Conservation (phyloP, 2,797 vertebrate genomes). For the Spea hammondii region DNA sequence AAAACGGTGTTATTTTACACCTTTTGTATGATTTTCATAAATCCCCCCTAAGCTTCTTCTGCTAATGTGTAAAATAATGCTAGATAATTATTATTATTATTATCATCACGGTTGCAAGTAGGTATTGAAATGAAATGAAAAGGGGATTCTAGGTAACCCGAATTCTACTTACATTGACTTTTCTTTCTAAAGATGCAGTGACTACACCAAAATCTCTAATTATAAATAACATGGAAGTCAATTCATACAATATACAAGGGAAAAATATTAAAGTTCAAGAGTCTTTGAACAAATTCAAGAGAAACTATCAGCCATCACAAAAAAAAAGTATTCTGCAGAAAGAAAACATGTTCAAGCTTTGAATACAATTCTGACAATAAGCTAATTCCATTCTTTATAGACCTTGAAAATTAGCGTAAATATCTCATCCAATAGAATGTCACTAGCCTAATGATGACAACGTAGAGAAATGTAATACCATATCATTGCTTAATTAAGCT, state of each 20-base stretch:
- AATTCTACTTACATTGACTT: background rate
- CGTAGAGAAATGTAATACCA: background rate
- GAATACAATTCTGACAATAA: conserved; percentile 3
- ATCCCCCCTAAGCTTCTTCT: conserved; percentile 11
- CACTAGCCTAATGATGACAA: conserved; percentile 1
- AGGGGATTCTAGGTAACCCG: background rate
- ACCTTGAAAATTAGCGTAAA: conserved; percentile 23
- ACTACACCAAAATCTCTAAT: background rate
- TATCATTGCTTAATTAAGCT: conserved; percentile 25
- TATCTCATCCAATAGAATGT: conserved; percentile 23
- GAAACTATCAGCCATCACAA: background rate
- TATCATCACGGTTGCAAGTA: background rate
- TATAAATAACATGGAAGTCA: background rate
- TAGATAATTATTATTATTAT: conserved; percentile 1
- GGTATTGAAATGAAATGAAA: background rate
- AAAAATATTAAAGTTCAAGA: background rate
- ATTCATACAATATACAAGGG: background rate
- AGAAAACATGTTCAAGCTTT: background rate
- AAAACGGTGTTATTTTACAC: background rate
- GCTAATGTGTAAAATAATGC: conserved; percentile 11
- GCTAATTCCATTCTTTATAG: conserved; percentile 13
- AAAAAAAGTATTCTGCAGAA: background rate
- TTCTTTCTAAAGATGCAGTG: background rate
- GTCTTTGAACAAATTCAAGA: background rate
- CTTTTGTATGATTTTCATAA: background rate